A percentile compares a stretch with the other conserved stretches of the same genome.
These are phyloP conservation scores for Pseudomugil tenellus DNA, from an alignment of 2,797 vertebrate species.

Conservation along the genomic window DNA sequence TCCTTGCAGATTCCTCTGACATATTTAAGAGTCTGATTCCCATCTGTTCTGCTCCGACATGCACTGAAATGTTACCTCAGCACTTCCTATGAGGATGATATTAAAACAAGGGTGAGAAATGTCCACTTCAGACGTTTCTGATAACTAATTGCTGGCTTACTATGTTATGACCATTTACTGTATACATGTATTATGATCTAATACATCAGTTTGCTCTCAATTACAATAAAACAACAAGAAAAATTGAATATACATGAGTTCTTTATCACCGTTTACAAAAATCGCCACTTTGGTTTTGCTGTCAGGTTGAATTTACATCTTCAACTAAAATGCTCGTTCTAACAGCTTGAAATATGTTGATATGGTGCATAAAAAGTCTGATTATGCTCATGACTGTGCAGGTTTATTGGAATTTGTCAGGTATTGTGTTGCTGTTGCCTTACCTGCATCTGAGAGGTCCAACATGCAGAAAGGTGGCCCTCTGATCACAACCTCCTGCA, in stretches of 20 bases:
- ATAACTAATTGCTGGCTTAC: not conserved
- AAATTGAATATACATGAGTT: not conserved
- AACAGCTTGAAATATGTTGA: not conserved
- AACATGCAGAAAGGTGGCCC: conserved; percentile 84
- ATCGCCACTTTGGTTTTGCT: not conserved
- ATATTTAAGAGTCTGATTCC: too few relatives aligned
- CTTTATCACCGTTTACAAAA: not conserved
- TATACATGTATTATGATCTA: too few relatives aligned
- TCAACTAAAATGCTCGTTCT: not conserved
- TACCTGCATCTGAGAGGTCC: conserved; percentile 75
- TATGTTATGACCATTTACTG: not conserved
- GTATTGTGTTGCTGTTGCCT: not conserved
- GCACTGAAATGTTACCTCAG: too few relatives aligned
- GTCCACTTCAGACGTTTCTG: too few relatives aligned
- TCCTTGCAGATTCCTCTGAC: too few relatives aligned
- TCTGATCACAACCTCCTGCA: conserved; percentile 84
- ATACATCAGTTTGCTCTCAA: not conserved
- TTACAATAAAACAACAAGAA: not conserved
- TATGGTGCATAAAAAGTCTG: too few relatives aligned
- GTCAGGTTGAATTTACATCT: not conserved
- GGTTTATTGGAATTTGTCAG: not conserved
- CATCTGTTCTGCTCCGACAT: too few relatives aligned
- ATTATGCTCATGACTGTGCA: not conserved
- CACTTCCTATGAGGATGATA: too few relatives aligned
- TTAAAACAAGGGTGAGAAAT: too few relatives aligned